Percentiles rank a stretch among this genome's conserved stretches.
Evolutionary conservation across 2,797 vertebrate species (phyloP).

Genomic region (Sebastes trivittatus): DNA sequence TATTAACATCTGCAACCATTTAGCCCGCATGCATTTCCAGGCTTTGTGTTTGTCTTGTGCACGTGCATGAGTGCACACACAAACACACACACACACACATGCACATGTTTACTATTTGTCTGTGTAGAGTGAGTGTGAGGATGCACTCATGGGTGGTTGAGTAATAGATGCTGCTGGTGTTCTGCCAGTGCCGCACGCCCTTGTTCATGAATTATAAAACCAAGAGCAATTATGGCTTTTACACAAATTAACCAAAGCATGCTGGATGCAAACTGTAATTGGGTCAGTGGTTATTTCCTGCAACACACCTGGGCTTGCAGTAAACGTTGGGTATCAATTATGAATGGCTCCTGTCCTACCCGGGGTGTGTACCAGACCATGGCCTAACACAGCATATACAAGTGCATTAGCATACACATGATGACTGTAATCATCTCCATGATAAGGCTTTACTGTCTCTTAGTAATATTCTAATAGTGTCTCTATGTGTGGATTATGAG

Average conservation of each 20-base stretch:
- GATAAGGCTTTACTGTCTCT: conserved; percentile 33
- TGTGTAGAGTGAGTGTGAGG: conserved; percentile 39
- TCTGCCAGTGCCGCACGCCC: conserved; percentile 74
- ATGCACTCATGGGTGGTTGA: conserved; percentile 72
- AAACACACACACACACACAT: not conserved
- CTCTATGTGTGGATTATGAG: not conserved
- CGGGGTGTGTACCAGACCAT: conserved; percentile 54
- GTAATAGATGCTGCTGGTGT: conserved; percentile 80
- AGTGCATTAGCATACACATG: conserved; percentile 70
- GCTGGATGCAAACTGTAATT: conserved; percentile 81
- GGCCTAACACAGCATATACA: conserved; percentile 60
- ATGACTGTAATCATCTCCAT: conserved; percentile 63
- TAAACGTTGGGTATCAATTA: conserved; percentile 81
- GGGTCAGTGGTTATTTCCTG: conserved; percentile 83
- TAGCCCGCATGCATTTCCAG: conserved; percentile 36
- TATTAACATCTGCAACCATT: conserved; percentile 67
- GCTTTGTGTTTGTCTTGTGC: conserved; percentile 8
- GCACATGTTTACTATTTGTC: conserved; percentile 40
- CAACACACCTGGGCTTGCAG: conserved; percentile 82
- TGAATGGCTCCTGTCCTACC: conserved; percentile 72
- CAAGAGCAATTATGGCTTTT: conserved; percentile 85
- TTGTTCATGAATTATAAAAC: conserved; percentile 84
- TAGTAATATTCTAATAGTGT: not conserved
- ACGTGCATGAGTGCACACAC: not conserved
- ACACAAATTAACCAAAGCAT: conserved; percentile 83